A percentile compares a stretch with the other conserved stretches of the same genome.
Conservation (phyloP, 2,113 vertebrate genomes). For the Hippocampus barbouri region DNA sequence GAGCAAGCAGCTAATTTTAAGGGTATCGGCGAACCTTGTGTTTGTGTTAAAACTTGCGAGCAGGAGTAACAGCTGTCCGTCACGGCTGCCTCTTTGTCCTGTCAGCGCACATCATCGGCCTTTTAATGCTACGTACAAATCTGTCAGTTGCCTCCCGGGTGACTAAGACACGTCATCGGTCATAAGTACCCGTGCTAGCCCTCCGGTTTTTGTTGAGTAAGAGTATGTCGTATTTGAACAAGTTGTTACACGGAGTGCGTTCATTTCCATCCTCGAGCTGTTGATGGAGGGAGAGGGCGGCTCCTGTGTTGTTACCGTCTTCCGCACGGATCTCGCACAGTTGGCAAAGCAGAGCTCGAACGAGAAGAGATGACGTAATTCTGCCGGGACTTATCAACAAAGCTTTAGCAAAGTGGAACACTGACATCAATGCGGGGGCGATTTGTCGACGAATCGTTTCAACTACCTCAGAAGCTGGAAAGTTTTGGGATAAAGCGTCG, state of each 20-base stretch:
- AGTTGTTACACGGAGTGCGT: constrained; percentile 40
- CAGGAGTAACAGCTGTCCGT: background rate
- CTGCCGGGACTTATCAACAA: no score
- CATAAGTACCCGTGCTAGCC: background rate
- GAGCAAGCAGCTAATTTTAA: background rate
- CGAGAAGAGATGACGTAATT: background rate
- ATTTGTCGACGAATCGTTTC: no score
- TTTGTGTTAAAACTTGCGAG: constrained; percentile 18
- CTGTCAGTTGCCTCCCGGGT: constrained; percentile 21
- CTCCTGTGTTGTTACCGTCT: background rate
- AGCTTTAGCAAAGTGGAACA: no score
- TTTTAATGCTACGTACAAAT: constrained; percentile 33
- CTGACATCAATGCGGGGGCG: no score
- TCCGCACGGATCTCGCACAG: background rate
- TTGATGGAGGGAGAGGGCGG: constrained; percentile 29
- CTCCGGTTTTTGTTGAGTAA: constrained; percentile 27
- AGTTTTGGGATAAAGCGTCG: no score
- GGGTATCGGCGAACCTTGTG: background rate
- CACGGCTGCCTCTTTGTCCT: background rate
- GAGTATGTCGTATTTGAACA: constrained; percentile 26
- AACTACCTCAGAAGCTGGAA: no score
- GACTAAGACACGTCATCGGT: constrained; percentile 16
- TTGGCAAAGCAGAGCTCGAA: background rate
- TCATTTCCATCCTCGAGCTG: constrained; percentile 11
- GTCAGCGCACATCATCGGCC: constrained; percentile 1